Evolutionary conservation across 2,113 vertebrate genomes (phyloP).

Genomic region (Triplophysa rosa): DNA sequence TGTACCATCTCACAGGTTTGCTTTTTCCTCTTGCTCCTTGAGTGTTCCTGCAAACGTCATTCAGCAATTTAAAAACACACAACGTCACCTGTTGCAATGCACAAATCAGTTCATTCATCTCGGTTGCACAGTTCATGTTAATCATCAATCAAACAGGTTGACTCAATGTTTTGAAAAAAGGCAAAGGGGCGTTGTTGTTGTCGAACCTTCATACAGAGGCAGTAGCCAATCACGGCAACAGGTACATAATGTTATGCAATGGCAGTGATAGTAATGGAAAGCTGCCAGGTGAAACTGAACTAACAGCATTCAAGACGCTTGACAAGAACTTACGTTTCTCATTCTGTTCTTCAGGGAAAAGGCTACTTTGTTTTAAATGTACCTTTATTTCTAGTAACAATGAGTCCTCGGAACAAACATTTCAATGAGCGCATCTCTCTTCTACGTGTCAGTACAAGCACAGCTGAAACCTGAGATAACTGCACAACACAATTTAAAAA

Average conservation of each 20-base stretch:
- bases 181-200: constrained; percentile 14
- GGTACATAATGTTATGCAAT: constrained; percentile 39
- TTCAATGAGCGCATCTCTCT: neutral
- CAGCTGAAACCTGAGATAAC: neutral
- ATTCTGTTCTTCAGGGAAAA: neutral
- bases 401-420: neutral
- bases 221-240: constrained; percentile 15
- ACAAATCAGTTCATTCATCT: constrained; percentile 9
- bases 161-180: constrained; percentile 10
- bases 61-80: constrained; percentile 23
- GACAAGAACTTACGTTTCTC: neutral
- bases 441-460: neutral
- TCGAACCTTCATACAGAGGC: constrained; percentile 7
- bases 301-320: constrained; percentile 8
- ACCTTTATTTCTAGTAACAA: neutral
- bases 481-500: too few species aligned
- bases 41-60: constrained; percentile 11
- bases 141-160: constrained; percentile 26
- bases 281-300: constrained; percentile 26
- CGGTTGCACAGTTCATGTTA: constrained; percentile 21
- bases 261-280: constrained; percentile 28
- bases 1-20: constrained; percentile 46
- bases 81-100: neutral
- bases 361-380: neutral
- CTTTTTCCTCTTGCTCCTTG: constrained; percentile 14